These are phyloP conservation scores for Buathra laborator DNA, from an alignment of 2,888 invertebrate species.

Conservation along the genomic window DNA sequence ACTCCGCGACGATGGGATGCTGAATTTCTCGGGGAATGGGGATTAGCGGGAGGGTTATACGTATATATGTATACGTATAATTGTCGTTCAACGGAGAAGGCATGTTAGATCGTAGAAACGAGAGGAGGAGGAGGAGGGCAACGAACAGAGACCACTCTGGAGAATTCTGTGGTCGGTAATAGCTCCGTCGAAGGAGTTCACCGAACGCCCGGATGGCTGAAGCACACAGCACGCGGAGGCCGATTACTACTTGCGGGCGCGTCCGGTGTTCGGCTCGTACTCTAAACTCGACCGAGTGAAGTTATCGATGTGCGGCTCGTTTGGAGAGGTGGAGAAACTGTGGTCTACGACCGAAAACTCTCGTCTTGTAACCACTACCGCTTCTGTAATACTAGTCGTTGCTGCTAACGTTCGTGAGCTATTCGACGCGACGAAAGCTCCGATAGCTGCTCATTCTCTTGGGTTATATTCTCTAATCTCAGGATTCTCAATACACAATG, in stretches of 20 bases:
- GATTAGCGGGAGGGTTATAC: not conserved
- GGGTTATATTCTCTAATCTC: not conserved
- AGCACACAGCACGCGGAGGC: slow-evolving; percentile 46
- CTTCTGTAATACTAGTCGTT: slow-evolving; percentile 35
- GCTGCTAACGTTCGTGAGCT: slow-evolving; percentile 1
- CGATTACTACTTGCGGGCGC: slow-evolving; percentile 57
- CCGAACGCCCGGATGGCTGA: slow-evolving; percentile 45
- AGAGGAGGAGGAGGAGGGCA: not conserved
- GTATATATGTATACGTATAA: not conserved
- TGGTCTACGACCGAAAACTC: slow-evolving; percentile 39
- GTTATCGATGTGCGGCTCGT: slow-evolving; percentile 52
- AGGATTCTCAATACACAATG: not conserved
- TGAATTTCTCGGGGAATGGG: slow-evolving; percentile 1
- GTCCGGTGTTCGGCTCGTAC: slow-evolving; percentile 40
- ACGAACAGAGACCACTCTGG: slow-evolving; percentile 14
- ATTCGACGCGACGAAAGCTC: slow-evolving; percentile 16
- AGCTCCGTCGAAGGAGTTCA: slow-evolving; percentile 19
- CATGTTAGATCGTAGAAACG: not conserved
- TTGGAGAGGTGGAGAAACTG: not conserved
- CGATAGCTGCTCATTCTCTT: not conserved
- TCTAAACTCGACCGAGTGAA: slow-evolving; percentile 50
- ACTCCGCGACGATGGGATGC: slow-evolving; percentile 1
- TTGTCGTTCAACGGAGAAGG: slow-evolving; percentile 16
- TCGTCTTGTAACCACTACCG: not conserved
- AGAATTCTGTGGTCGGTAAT: slow-evolving; percentile 41